Conservation (phyloP, 2,888 invertebrate species). For the Aricia artaxerxes region DNA sequence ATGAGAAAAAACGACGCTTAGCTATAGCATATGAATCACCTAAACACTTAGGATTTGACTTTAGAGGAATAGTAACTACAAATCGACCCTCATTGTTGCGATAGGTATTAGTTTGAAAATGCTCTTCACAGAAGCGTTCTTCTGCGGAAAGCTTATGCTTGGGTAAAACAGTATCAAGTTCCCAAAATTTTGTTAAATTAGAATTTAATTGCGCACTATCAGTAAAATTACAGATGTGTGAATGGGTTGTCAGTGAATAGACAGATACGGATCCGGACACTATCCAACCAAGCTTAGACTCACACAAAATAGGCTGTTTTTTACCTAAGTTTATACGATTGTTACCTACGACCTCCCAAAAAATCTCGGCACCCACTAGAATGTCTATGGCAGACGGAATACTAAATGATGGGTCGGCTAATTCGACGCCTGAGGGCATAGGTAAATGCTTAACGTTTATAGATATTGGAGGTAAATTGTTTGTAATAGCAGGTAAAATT, state of each 20-base stretch:
- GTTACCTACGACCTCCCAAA: conserved; percentile 41
- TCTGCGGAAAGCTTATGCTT: conserved; percentile 31
- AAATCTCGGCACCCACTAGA: conserved; percentile 41
- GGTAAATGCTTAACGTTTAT: neutral
- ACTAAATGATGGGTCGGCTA: conserved; percentile 29
- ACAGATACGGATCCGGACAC: conserved; percentile 37
- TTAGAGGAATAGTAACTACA: neutral
- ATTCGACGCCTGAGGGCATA: neutral
- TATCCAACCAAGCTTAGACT: conserved; percentile 44
- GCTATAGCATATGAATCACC: neutral
- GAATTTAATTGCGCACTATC: neutral
- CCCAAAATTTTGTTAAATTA: no score
- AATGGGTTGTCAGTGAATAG: neutral
- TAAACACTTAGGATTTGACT: neutral
- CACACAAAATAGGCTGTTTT: conserved; percentile 37
- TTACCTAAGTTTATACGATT: conserved; percentile 37
- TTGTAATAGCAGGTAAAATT: neutral
- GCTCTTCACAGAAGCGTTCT: conserved; percentile 40
- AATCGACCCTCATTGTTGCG: conserved; percentile 34
- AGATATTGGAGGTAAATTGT: neutral
- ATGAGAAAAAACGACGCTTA: neutral
- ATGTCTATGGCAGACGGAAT: conserved; percentile 35
- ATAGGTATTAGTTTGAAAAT: conserved; percentile 34
- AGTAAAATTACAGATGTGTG: conserved; percentile 15
- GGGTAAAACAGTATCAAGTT: neutral